Conservation (phyloP, 2,113 vertebrate species). For the Thomomys bottae region DNA sequence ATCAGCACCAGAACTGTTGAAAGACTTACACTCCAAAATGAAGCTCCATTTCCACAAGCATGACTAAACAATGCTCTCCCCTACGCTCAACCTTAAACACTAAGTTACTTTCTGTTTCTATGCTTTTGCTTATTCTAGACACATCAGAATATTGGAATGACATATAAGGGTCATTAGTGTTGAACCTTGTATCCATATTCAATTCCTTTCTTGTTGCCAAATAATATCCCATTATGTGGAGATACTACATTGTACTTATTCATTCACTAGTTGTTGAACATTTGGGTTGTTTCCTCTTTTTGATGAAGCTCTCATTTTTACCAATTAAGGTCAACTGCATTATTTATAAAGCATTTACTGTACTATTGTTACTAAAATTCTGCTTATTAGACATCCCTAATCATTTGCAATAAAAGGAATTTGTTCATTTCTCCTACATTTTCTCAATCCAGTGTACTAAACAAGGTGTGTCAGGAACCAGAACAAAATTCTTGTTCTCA, state of each 20-base stretch:
- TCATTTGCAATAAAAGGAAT: conserved; percentile 32
- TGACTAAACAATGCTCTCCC: not conserved
- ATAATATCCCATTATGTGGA: not conserved
- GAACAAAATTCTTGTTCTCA: not conserved
- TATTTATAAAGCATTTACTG: conserved; percentile 36
- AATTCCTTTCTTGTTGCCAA: not conserved
- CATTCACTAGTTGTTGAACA: not conserved
- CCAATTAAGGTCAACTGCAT: not conserved
- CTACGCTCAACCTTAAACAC: not conserved
- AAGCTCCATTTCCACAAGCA: not conserved
- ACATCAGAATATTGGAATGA: not conserved
- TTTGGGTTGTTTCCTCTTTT: not conserved
- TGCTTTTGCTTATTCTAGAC: not conserved
- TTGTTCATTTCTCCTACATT: not conserved
- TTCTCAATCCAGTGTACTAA: conserved; percentile 6
- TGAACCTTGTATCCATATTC: not conserved
- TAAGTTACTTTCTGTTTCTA: not conserved
- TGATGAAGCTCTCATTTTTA: not conserved
- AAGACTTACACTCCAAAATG: not conserved
- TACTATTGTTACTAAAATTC: not conserved
- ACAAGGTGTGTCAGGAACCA: not conserved
- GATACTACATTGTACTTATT: not conserved
- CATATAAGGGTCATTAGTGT: not conserved
- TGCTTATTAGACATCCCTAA: conserved; percentile 9
- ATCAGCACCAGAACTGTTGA: conserved; percentile 4